phyloP scores from a whole-genome alignment of 2,113 vertebrate genomes.

The Rhabdomys dilectus region DNA sequence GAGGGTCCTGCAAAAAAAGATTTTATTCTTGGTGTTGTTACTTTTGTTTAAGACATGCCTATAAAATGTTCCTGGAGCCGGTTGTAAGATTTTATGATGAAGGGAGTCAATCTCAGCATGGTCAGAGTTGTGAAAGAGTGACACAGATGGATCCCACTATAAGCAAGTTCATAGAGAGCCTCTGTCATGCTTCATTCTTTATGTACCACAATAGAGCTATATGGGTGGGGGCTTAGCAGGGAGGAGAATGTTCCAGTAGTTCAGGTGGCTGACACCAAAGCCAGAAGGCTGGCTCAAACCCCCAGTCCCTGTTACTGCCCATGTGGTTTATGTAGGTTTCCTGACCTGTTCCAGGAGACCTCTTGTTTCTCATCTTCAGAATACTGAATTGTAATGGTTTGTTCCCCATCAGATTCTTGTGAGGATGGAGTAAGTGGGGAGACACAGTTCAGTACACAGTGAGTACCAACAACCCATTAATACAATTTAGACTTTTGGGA shows the following conservation, averaged over 20 bases:
- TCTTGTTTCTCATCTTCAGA: background rate
- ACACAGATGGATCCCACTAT: too few species aligned
- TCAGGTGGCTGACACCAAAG: background rate
- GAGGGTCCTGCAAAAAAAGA: background rate
- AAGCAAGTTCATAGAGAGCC: background rate
- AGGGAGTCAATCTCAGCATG: background rate
- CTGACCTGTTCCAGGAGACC: background rate
- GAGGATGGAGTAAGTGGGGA: background rate
- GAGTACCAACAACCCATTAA: background rate
- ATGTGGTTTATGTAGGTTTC: background rate
- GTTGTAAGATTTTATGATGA: background rate
- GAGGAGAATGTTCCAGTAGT: background rate
- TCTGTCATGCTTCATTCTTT: background rate
- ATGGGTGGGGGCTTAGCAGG: background rate
- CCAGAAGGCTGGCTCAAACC: background rate
- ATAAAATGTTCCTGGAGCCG: background rate
- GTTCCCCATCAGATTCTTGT: background rate
- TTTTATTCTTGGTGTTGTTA: background rate
- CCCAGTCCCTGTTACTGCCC: background rate
- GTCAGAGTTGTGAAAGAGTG: background rate
- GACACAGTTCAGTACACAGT: background rate
- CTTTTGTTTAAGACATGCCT: slow-evolving; percentile 30
- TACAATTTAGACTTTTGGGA: background rate
- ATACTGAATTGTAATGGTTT: background rate
- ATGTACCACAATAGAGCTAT: background rate